Evolutionary conservation across 92 coral and sea anemone genomes (phyloP).

Genomic region (Siderastrea radians): DNA sequence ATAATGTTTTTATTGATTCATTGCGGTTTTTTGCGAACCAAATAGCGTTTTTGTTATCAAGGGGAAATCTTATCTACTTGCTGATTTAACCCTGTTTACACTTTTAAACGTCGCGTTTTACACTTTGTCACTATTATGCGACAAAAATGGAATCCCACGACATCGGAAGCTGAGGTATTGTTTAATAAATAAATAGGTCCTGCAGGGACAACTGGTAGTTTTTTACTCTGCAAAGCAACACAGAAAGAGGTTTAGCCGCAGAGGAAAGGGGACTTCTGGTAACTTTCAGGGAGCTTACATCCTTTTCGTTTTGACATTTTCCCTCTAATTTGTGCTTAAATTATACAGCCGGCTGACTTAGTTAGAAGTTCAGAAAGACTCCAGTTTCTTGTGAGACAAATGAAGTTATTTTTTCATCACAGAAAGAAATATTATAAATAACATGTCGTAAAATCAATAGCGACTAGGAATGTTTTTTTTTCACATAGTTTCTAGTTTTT

Average conservation of each 20-base stretch:
- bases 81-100: slow-evolving; percentile 19
- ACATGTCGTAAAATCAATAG: slow-evolving; percentile 17
- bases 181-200: slow-evolving; percentile 49
- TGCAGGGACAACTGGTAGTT: slow-evolving; percentile 23
- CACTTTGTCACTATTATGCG: slow-evolving; percentile 54
- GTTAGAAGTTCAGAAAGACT: no score
- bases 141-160: slow-evolving; percentile 47
- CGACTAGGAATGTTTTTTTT: not conserved
- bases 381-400: no score
- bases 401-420: slow-evolving; percentile 9
- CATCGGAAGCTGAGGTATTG: slow-evolving; percentile 43
- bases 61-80: not conserved
- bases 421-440: slow-evolving; percentile 25
- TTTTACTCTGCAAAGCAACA: slow-evolving; percentile 10
- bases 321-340: no score
- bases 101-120: not conserved
- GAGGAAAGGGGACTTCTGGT: slow-evolving; percentile 1
- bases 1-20: not conserved
- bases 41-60: not conserved
- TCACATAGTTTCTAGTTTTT: not conserved
- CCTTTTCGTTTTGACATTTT: no score
- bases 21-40: not conserved
- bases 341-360: not conserved
- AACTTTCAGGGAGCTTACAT: not conserved
- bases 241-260: not conserved